Evolutionary conservation across 1,140 invertebrate genomes (phyloP).

Genomic region (Neodiprion lecontei): DNA sequence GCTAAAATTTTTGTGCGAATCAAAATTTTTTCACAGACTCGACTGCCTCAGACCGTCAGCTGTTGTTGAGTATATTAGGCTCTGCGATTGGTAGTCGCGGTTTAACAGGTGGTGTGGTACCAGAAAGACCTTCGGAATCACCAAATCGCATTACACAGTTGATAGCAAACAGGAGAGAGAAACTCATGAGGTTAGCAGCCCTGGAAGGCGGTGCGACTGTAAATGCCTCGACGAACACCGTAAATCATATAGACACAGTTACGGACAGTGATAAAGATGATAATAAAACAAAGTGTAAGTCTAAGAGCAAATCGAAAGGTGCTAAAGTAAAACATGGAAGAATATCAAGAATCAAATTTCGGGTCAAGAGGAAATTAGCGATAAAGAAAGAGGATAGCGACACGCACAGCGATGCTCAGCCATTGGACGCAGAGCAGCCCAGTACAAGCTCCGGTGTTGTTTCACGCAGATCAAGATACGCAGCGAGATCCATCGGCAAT

Average conservation of each 20-base stretch:
- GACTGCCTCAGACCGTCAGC: constrained; percentile 30
- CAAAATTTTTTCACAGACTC: constrained; percentile 38
- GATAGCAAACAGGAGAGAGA: constrained; percentile 53
- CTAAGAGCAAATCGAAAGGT: constrained; percentile 43
- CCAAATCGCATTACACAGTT: constrained; percentile 55
- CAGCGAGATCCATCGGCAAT: constrained; percentile 32
- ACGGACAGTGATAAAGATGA: constrained; percentile 32
- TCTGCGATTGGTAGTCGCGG: constrained; percentile 33
- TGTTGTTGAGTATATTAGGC: constrained; percentile 36
- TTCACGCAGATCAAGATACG: constrained; percentile 44
- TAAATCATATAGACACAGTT: constrained; percentile 25
- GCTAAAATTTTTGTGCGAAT: no score
- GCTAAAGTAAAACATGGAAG: constrained; percentile 46
- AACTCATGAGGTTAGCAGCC: constrained; percentile 52
- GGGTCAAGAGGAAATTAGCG: constrained; percentile 41
- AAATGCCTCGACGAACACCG: constrained; percentile 22
- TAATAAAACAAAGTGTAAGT: constrained; percentile 36
- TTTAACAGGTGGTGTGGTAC: constrained; percentile 28
- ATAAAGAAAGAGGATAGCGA: constrained; percentile 42
- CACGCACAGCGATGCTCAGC: constrained; percentile 36
- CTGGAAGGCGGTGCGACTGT: constrained; percentile 37
- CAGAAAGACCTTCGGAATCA: constrained; percentile 48
- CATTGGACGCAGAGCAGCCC: constrained; percentile 49
- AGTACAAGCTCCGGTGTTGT: constrained; percentile 56
- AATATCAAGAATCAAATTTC: constrained; percentile 30